Conservation (phyloP, 23 tunicate species). For the Halocynthia aurantium region DNA sequence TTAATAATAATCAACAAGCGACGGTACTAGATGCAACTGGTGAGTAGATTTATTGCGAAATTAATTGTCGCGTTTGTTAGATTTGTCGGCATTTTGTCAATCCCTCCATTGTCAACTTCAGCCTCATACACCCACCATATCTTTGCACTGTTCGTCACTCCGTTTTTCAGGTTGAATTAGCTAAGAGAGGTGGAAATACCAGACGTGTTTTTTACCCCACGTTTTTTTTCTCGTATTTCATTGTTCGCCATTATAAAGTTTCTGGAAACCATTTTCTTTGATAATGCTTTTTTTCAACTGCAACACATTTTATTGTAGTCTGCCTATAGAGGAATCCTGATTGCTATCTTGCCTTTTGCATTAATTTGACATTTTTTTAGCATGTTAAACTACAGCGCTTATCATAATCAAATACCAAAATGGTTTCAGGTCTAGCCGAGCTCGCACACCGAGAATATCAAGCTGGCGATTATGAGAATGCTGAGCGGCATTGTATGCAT, state of each 20-base stretch:
- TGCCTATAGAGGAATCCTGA: background rate
- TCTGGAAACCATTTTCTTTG: background rate
- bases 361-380: background rate
- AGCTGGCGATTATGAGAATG: constrained; percentile 86
- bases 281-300: too few relatives aligned
- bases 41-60: background rate
- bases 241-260: background rate
- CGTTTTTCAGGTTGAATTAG: background rate
- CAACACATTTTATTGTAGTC: background rate
- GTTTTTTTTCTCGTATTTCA: too few relatives aligned
- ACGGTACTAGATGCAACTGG: constrained; percentile 49
- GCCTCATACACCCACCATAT: too few relatives aligned
- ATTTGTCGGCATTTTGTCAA: background rate
- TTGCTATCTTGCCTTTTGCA: background rate
- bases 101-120: too few relatives aligned
- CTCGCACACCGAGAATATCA: constrained; percentile 98
- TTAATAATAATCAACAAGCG: constrained; percentile 43
- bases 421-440: constrained; percentile 62
- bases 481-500: constrained; percentile 95
- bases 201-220: too few relatives aligned
- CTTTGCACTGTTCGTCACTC: too few relatives aligned
- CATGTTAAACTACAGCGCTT: background rate
- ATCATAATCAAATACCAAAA: background rate
- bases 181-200: background rate
- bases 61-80: background rate